phyloP scores from a whole-genome alignment of 2,113 vertebrate species.

The Periophthalmus modestus region DNA sequence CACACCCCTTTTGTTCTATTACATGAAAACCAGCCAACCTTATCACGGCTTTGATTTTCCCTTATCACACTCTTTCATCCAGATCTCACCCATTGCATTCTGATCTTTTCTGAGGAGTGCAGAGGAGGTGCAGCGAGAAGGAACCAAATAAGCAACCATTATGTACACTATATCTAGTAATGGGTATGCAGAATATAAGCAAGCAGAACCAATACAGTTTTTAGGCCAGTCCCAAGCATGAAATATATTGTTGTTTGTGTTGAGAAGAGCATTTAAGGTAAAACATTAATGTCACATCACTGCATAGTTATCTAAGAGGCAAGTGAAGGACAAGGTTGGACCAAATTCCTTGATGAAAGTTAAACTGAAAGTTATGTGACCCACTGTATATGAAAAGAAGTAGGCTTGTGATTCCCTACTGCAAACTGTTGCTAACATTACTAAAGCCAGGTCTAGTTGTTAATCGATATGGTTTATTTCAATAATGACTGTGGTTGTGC shows the following conservation, averaged over 20 bases:
- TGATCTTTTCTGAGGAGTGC: neutral
- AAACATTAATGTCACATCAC: neutral
- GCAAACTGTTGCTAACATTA: too few species aligned
- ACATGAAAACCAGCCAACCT: constrained; percentile 7
- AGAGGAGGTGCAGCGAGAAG: neutral
- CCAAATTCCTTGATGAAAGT: neutral
- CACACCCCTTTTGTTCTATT: constrained; percentile 20
- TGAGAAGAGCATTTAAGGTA: neutral
- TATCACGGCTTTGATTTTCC: constrained; percentile 6
- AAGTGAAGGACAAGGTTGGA: neutral
- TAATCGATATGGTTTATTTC: neutral
- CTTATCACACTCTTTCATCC: constrained; percentile 26
- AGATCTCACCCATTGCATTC: constrained; percentile 2
- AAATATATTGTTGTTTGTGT: neutral
- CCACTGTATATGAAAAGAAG: neutral
- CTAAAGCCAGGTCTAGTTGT: too few species aligned
- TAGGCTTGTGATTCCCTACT: neutral
- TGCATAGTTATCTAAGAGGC: neutral
- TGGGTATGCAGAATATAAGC: neutral
- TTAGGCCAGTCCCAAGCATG: neutral
- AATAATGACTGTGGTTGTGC: neutral
- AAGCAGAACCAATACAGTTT: neutral
- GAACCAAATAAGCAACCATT: neutral
- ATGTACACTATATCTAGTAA: neutral
- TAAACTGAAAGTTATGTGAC: neutral